Base-by-base conservation (phyloP, 2,888 invertebrate genomes). In the Drosophila picticornis region DNA sequence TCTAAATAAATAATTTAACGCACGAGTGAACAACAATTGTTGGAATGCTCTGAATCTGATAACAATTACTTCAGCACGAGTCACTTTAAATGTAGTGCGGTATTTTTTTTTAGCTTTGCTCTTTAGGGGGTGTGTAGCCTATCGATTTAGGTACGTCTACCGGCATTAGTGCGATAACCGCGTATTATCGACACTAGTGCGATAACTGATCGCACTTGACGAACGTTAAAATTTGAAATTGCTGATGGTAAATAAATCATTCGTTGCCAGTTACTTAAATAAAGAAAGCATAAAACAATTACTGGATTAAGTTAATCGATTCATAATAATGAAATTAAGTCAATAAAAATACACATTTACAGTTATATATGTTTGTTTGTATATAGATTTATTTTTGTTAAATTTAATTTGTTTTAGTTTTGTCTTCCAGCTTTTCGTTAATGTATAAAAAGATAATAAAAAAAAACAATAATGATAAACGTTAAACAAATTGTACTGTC, bases 401-500 rank as follows among this genome's bases (percentile, higher is more conserved):
- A 81, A 77, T 80, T 78, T 69, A 65, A 64, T 62, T 69, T 72
- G 60, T 74, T 80, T 70, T 86, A 63, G 38, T 70, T 75, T 83
- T 56, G 73, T 84, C 77, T 74, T 86, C 86, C 84, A 84, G 79
- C 63, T 65, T 72, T 79, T 75, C 65, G 75, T 72, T 72, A 75
- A 72, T 70, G 72, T 77, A 72, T 71, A 78, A 76, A 84, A 78
- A 60, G 56, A 56, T 56, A 81, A 71, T 46, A 46, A 25, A 46
- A 79, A 79, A 85, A 80, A 85, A 87, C 81, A 86, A 86, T 77
- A 80, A 86, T 83, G 40, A 70, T 80, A 84, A 77, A 71, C 64
- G 66, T 75, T 75, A 85, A 84, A 87, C 82, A 85, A 83, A 77
- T 84, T 87, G 85, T 85, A 87, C 85, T 85, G 75, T 71, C 56